Base-by-base conservation (phyloP, 2,888 invertebrate genomes). In the Boloria euphrosyne region DNA sequence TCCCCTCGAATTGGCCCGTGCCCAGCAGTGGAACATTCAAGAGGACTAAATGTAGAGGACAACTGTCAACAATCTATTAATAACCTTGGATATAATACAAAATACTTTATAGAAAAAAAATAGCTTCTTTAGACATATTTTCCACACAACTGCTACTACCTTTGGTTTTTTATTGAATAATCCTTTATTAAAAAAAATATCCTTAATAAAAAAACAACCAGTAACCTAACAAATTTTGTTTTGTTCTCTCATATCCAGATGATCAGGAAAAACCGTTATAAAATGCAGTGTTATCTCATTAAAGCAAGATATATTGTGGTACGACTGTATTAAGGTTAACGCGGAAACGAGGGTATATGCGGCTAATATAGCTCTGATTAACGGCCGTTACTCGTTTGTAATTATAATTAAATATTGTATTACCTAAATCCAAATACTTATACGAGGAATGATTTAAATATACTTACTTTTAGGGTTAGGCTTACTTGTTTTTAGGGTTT, bases 231-330 rank as follows among this genome's bases (percentile, higher is more conserved):
- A 38, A 38, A 38, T 38, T 38, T 38, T 10, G 31, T 52, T 5
- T 52, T 27, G 14, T 52, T 5, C n/a, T 3, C 7, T 51, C 2
- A 22, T 17, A 43, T 38, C 43, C 43, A 54, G 5, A 43, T 13
- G 38, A 43, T 38, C 17, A 54, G 38, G 14, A 54, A 18, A 14
- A 54, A 54, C 14, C 13, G 5, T 54, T 18, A 17, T 14, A 18
- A 54, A 54, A 54, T 43, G 7, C 38, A 38, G 38, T 43, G 16
- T 43, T 54, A 16, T 54, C 31, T 5, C 31, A 38, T 38, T 54
- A 43, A 43, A 54, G 43, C 38, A n/a, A 18, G 54, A 17, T 54
- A 54, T 14, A 54, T 54, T 54, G 54, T 16, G 54, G 13, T 54
- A 43, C 18, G 10, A 14, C 18, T 55, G 43, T 55, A 44, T 55